Evolutionary conservation across 2,113 vertebrate species (phyloP).

Genomic region (Hepsetus odoe): DNA sequence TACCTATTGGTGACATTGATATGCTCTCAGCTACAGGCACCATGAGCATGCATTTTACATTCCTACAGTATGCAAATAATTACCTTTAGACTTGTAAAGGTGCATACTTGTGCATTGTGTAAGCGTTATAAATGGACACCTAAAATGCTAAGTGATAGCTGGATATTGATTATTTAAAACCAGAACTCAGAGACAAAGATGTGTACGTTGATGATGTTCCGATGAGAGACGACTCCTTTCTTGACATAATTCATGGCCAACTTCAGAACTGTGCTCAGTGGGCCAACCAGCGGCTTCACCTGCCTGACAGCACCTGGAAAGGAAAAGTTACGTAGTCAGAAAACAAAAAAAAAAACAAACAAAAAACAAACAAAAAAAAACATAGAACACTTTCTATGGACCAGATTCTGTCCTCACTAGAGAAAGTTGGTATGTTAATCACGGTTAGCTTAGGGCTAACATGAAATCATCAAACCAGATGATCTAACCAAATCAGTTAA

Average conservation of each 20-base stretch:
- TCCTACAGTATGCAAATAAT: conserved; percentile 26
- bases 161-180: conserved; percentile 78
- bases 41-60: background rate
- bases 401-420: no score
- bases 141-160: conserved; percentile 20
- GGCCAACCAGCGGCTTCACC: conserved; percentile 87
- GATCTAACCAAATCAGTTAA: no score
- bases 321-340: conserved; percentile 51
- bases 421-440: no score
- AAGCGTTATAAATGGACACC: conserved; percentile 41
- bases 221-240: conserved; percentile 84
- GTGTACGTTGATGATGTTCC: conserved; percentile 89
- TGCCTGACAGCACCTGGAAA: conserved; percentile 89
- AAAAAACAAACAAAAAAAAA: no score
- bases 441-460: no score
- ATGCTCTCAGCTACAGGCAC: background rate
- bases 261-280: conserved; percentile 82
- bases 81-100: background rate
- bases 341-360: background rate
- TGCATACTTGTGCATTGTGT: conserved; percentile 10
- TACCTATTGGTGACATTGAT: no score
- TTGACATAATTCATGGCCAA: conserved; percentile 91
- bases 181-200: conserved; percentile 94
- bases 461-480: no score
- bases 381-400: no score